phyloP scores from a whole-genome alignment of 2,797 vertebrate species.

The Anomalospiza imberbis region DNA sequence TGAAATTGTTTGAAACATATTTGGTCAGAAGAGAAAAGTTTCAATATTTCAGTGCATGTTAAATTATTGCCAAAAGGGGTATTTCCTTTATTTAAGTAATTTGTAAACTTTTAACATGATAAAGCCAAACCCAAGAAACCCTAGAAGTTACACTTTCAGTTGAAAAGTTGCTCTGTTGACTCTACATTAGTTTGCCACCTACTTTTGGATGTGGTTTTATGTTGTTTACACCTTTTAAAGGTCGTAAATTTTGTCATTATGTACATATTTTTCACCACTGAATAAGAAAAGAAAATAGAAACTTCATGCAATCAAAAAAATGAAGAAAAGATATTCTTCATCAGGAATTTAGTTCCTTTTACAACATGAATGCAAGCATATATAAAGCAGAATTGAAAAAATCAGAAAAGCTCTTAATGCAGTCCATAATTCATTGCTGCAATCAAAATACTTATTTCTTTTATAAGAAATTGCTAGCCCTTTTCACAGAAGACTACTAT shows the following conservation, averaged over 20 bases:
- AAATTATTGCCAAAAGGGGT: background rate
- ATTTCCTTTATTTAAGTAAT: background rate
- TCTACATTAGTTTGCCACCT: background rate
- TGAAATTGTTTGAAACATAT: background rate
- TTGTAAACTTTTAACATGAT: background rate
- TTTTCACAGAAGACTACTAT: background rate
- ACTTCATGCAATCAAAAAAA: background rate
- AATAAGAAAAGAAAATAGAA: background rate
- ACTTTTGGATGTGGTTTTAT: background rate
- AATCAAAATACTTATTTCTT: background rate
- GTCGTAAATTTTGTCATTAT: background rate
- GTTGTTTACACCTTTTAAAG: background rate
- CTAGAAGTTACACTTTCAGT: background rate
- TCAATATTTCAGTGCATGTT: background rate
- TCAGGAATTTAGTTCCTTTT: background rate
- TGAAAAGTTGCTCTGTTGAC: background rate
- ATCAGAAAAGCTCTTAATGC: background rate
- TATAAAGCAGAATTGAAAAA: background rate
- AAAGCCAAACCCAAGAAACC: background rate
- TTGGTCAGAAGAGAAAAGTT: background rate
- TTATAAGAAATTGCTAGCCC: background rate
- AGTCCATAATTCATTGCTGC: background rate
- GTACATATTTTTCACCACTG: background rate
- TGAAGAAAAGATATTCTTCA: background rate
- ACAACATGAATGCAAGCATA: background rate